Evolutionary conservation across 2,113 vertebrate species (phyloP), one percentile per base, ranked within the genome.

Genomic region (Stegostoma tigrinum): DNA sequence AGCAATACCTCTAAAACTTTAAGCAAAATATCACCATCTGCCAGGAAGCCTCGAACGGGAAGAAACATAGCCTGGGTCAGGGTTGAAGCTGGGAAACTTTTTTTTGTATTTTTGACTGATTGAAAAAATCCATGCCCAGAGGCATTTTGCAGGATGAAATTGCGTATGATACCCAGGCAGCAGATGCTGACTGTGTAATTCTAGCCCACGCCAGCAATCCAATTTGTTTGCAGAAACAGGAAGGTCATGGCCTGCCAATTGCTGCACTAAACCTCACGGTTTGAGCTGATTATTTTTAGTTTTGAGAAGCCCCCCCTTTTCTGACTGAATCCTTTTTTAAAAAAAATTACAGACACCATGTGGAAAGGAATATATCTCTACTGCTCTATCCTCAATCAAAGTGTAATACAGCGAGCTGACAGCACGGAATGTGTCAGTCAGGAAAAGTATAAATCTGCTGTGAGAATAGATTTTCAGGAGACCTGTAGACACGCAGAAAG

Each of bases 181-280:
- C 98, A 98, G 98, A 98, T 97, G 98, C 96, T 98, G 97, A 97
- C 97, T 97, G 97, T 98, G 98, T 98, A 98, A 99, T 98, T 98
- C 97, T 97, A 98, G 97, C 97, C 97, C 96, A 97, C 97, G 97
- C 96, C 86, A 48, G 96, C 96, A 97, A 96, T 97, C 97, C 97
- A 97, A 97, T 98, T 98, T 98, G 97, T 97, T 97, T 97, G 97
- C 97, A 97, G 96, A 97, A 95, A 91, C 96, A 96, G 96, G 96
- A 96, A 97, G 98, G 97, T 98, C 97, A 98, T 24, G 68, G 45
- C 64, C 64, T 52, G 42, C 42, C 95, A 89, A 72, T 70, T 95
- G 94, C 67, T 45, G 94, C 93, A 95, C 66, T 48, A 72, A 95
- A 38, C 67, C 67, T 95, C 94, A 95, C 5, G 67, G 67, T 72